Percentiles rank a stretch among this genome's conserved stretches.
Evolutionary conservation across 2,797 vertebrate species (phyloP).

Genomic region (Lemur catta): DNA sequence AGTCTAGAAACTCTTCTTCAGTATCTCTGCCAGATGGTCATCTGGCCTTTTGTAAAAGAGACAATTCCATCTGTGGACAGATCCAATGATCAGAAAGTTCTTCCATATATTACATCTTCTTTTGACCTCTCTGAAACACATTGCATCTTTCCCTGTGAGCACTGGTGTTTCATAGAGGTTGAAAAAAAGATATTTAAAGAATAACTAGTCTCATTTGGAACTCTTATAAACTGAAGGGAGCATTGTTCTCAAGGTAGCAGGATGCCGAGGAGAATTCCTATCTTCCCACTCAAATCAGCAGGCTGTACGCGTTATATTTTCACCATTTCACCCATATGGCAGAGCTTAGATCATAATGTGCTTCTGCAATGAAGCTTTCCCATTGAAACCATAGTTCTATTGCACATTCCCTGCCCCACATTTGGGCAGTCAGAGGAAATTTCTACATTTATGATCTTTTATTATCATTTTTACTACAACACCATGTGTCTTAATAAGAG

Average conservation of each 20-base stretch:
- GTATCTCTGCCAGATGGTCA: not conserved
- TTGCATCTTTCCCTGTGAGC: not conserved
- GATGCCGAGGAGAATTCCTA: not conserved
- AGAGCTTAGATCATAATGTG: not conserved
- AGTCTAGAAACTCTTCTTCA: not conserved
- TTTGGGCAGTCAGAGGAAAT: not conserved
- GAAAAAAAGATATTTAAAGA: not conserved
- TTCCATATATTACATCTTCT: not conserved
- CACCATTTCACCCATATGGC: not conserved
- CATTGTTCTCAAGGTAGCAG: not conserved
- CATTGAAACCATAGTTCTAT: not conserved
- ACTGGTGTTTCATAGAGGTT: not conserved
- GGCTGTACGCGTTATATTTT: not conserved
- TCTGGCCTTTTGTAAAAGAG: not conserved
- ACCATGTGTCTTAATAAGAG: not conserved
- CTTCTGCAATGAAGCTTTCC: not conserved
- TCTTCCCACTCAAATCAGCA: not conserved
- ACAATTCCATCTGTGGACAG: not conserved
- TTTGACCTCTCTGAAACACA: not conserved
- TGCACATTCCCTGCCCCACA: not conserved
- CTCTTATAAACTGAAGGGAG: not conserved
- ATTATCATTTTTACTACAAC: not conserved
- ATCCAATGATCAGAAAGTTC: not conserved
- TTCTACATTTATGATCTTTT: not conserved
- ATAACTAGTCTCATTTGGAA: not conserved